Base-by-base conservation (phyloP, 2,113 vertebrate species). In the Elephantulus edwardii region DNA sequence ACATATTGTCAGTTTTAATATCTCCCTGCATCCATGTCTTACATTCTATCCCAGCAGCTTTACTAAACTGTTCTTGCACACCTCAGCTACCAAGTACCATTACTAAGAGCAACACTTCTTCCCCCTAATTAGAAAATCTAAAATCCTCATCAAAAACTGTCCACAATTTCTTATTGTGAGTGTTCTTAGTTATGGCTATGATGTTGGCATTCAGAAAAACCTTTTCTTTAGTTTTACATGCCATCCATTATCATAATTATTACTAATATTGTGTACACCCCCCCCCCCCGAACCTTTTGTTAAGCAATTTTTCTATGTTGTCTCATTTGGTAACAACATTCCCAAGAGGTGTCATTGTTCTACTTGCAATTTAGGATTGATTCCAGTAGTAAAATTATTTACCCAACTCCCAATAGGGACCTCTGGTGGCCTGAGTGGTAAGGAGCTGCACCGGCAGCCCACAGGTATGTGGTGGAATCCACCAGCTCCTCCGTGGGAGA, bases 1-100 rank as follows among this genome's bases (percentile, higher is more conserved):
- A 33, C 6, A 1, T 54, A 0, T 1, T 10, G 72, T 7, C 7
- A 6, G 54, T 35, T 35, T 3, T 13, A 24, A 22, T 26, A 33
- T 19, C 71, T 87, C 42, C 52, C 58, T 38, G 2, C 24, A 1
- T 4, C 1, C 1, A 0, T 0, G 42, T 75, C 72, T n/a, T 12
- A 80, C 56, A 24, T 62, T 58, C 12, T 50, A 0, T 5, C 86
- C n/a, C 0, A 1, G 44, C 38, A 58, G 35, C 66, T 88, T 64
- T 20, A 1, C 68, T 5, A 0, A 35, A 8, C 60, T 85, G 10
- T 72, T 33, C 16, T 83, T n/a, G 14, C 70, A 3, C 2, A 40
- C 33, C 35, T 52, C 3, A 40, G 35, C 30, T 50, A 0, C 48
- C 68, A n/a, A n/a, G 70, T 33, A 6, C 64, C 26, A 0, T 70